These are phyloP conservation scores for Bellardia pandia DNA, from an alignment of 2,888 invertebrate species.

Conservation along the genomic window DNA sequence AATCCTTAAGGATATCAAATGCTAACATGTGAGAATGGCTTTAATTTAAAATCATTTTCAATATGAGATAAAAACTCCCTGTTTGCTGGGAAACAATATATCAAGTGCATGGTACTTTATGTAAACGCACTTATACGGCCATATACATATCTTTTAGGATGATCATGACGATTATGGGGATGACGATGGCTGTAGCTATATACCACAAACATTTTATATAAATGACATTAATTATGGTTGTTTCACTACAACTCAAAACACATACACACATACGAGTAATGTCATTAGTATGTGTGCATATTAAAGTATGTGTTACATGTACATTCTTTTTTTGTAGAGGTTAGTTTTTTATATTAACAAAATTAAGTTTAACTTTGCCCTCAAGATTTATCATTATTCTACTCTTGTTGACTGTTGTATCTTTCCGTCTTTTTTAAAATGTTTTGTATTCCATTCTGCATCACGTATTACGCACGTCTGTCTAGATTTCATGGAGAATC, in stretches of 20 bases:
- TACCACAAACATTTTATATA: slow-evolving; percentile 46
- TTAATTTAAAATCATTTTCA: too few relatives aligned
- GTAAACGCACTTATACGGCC: not conserved
- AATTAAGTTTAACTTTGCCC: slow-evolving; percentile 64
- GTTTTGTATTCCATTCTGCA: not conserved
- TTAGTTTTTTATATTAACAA: slow-evolving; percentile 45
- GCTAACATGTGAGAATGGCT: too few relatives aligned
- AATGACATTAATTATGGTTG: slow-evolving; percentile 64
- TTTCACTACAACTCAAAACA: slow-evolving; percentile 42
- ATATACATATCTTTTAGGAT: slow-evolving; percentile 32
- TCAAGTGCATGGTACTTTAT: slow-evolving; percentile 26
- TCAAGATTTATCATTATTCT: slow-evolving; percentile 51
- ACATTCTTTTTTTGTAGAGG: slow-evolving; percentile 18
- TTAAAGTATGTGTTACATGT: slow-evolving; percentile 12
- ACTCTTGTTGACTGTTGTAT: slow-evolving; percentile 9
- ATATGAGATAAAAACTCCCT: too few relatives aligned
- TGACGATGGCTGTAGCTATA: slow-evolving; percentile 48
- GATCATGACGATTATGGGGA: slow-evolving; percentile 36
- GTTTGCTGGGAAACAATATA: slow-evolving; percentile 10
- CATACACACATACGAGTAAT: not conserved
- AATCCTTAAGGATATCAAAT: too few relatives aligned
- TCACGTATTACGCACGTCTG: slow-evolving; percentile 32
- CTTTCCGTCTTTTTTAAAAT: not conserved
- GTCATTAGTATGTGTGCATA: not conserved
- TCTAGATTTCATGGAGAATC: slow-evolving; percentile 4